Conservation (phyloP, 1,140 invertebrate species). For the Anastrepha ludens region DNA sequence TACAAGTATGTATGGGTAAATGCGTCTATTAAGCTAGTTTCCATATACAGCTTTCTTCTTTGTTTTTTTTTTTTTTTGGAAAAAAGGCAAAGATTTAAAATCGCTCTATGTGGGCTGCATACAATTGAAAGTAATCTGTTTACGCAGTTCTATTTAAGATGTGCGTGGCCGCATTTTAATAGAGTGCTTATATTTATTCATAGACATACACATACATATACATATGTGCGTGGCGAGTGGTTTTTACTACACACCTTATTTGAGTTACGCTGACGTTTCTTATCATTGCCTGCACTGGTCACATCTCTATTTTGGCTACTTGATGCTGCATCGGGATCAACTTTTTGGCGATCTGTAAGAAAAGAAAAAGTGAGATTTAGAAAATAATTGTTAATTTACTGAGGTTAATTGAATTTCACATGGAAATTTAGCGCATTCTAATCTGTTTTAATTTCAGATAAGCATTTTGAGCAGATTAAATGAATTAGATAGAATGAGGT, state of each 20-base stretch:
- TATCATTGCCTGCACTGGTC: constrained; percentile 33
- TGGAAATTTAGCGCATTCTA: neutral
- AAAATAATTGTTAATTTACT: neutral
- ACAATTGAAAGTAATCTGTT: neutral
- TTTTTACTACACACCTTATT: constrained; percentile 65
- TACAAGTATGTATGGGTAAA: neutral
- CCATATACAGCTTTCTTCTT: neutral
- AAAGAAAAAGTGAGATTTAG: neutral
- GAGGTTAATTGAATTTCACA: neutral
- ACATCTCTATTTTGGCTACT: constrained; percentile 54
- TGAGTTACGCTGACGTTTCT: constrained; percentile 65
- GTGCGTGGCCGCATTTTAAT: neutral
- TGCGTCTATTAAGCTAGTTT: neutral
- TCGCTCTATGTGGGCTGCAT: neutral
- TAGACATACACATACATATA: neutral
- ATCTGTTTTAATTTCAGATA: neutral
- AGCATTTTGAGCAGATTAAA: too few species aligned
- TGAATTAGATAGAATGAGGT: too few species aligned
- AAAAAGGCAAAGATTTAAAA: neutral
- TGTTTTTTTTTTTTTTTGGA: neutral
- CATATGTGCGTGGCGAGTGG: constrained; percentile 11
- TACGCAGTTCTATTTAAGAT: neutral
- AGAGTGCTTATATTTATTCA: neutral
- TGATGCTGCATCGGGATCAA: constrained; percentile 70
- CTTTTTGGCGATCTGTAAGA: constrained; percentile 78